A percentile compares a stretch with the other conserved stretches of the same genome.
Evolutionary conservation across 2,888 invertebrate genomes (phyloP).

Genomic region (Erebia palarica): DNA sequence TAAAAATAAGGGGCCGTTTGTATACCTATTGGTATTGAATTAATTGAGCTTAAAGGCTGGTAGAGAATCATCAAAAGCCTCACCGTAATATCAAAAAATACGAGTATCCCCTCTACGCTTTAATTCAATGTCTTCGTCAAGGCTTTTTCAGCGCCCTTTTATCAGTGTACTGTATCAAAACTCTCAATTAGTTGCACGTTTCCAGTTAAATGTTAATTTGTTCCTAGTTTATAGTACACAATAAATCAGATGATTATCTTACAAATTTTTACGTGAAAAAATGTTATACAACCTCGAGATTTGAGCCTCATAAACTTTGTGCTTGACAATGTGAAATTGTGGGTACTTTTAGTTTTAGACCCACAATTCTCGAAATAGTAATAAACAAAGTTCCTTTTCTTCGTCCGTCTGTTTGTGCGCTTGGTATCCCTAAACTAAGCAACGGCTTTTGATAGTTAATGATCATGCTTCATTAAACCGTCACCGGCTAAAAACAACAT

Average conservation of each 20-base stretch:
- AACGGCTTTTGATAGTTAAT: neutral
- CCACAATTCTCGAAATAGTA: too few relatives aligned
- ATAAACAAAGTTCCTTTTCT: too few relatives aligned
- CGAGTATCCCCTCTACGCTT: neutral
- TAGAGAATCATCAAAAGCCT: neutral
- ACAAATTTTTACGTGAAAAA: slow-evolving; percentile 35
- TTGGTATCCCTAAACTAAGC: too few relatives aligned
- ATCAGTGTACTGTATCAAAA: slow-evolving; percentile 23
- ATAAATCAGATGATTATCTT: slow-evolving; percentile 35
- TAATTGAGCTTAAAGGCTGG: too few relatives aligned
- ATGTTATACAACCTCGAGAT: slow-evolving; percentile 29
- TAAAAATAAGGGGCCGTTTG: too few relatives aligned
- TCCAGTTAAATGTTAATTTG: slow-evolving; percentile 36
- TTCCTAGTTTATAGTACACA: slow-evolving; percentile 33
- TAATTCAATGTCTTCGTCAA: neutral
- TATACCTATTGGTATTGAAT: too few relatives aligned
- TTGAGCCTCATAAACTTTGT: slow-evolving; percentile 22
- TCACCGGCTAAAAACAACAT: too few relatives aligned
- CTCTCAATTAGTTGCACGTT: slow-evolving; percentile 33
- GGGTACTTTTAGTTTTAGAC: neutral
- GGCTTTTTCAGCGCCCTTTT: slow-evolving; percentile 14
- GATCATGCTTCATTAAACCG: neutral
- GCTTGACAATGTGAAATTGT: neutral
- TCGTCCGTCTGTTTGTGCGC: too few relatives aligned
- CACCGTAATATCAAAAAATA: neutral